These are phyloP conservation scores for Dasypogon diadema DNA, from an alignment of 2,888 invertebrate genomes.

Conservation along the genomic window DNA sequence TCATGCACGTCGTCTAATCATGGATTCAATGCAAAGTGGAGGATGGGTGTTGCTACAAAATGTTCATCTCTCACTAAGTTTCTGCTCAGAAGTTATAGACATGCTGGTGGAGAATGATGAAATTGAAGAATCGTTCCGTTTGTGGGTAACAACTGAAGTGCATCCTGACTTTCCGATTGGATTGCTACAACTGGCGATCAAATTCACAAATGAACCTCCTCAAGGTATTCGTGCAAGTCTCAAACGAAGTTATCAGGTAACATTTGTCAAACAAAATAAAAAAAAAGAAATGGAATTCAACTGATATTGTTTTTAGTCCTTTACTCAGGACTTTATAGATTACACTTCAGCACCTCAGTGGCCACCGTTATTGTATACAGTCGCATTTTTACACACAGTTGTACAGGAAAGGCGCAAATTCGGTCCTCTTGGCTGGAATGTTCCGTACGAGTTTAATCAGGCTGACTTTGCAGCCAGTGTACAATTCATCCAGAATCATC, in stretches of 20 bases:
- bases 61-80: conserved; percentile 94
- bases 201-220: conserved; percentile 97
- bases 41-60: conserved; percentile 97
- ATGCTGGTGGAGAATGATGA: conserved; percentile 86
- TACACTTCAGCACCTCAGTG: conserved; percentile 92
- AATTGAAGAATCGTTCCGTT: conserved; percentile 84
- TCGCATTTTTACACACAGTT: conserved; percentile 95
- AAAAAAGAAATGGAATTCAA: conserved; percentile 27
- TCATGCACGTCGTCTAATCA: conserved; percentile 85
- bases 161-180: conserved; percentile 95
- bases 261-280: conserved; percentile 50
- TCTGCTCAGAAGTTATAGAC: conserved; percentile 93
- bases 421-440: conserved; percentile 96
- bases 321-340: conserved; percentile 87
- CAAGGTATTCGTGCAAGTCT: conserved; percentile 95
- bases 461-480: conserved; percentile 96
- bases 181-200: conserved; percentile 89
- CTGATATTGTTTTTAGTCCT: conserved; percentile 60
- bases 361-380: conserved; percentile 93
- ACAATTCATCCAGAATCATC: conserved; percentile 95
- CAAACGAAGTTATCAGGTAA: conserved; percentile 89
- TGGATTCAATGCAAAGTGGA: conserved; percentile 82
- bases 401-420: conserved; percentile 96
- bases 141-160: conserved; percentile 96
- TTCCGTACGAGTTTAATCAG: conserved; percentile 94